Conservation (phyloP, 2,888 invertebrate genomes). For the Synergus itoensis region DNA sequence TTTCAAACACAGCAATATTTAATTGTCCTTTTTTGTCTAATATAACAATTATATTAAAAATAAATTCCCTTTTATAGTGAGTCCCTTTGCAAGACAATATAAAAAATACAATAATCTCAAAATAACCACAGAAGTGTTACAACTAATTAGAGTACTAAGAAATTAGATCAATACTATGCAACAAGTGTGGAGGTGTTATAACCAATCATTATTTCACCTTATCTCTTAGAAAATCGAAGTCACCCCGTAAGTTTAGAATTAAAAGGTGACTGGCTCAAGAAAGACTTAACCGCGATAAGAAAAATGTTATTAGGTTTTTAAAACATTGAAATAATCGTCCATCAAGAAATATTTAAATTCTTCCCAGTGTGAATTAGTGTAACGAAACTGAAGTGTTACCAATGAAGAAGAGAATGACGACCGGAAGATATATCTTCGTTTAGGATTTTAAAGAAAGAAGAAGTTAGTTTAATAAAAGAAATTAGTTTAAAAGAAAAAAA, state of each 20-base stretch:
- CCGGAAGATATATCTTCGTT: not conserved
- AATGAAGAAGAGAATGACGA: not conserved
- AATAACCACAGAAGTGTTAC: not conserved
- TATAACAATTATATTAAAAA: no score
- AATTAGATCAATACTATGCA: conserved; percentile 21
- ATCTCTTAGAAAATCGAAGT: conserved; percentile 12
- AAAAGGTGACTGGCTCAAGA: not conserved
- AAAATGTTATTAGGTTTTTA: not conserved
- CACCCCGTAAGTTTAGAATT: not conserved
- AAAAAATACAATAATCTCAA: not conserved
- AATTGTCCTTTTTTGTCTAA: no score
- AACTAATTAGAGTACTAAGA: conserved; percentile 14
- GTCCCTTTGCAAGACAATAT: not conserved
- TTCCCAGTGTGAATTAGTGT: not conserved
- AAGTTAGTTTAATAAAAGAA: not conserved
- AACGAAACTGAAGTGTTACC: conserved; percentile 1
- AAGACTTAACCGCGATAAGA: not conserved
- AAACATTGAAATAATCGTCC: not conserved
- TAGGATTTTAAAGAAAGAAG: no score
- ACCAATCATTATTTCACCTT: conserved; percentile 25
- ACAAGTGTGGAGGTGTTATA: conserved; percentile 26
- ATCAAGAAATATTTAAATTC: not conserved
- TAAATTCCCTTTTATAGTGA: no score
- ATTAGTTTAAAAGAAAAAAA: not conserved
- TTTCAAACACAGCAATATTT: no score